phyloP scores from a whole-genome alignment of 2,888 invertebrate genomes.

The Pheosia tremula region DNA sequence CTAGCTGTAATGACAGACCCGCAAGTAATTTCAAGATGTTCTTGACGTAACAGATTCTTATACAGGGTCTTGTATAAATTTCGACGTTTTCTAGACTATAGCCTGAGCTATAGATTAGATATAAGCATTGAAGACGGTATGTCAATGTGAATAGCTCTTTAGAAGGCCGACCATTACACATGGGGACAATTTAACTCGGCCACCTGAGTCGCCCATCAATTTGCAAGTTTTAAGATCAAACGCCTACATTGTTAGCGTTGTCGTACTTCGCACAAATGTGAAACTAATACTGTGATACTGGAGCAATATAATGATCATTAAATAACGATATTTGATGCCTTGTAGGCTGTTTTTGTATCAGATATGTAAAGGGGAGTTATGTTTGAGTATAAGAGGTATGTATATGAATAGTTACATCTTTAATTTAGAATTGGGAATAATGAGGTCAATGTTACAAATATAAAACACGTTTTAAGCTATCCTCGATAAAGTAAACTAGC shows the following conservation, averaged over 20 bases:
- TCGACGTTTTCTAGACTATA: too few species aligned
- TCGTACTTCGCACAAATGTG: neutral
- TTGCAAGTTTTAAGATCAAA: conserved; percentile 2
- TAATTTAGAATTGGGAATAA: too few species aligned
- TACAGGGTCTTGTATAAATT: too few species aligned
- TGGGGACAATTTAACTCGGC: conserved; percentile 2
- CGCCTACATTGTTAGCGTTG: neutral
- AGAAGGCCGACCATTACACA: neutral
- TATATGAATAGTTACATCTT: neutral
- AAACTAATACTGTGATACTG: conserved; percentile 1
- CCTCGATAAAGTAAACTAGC: too few species aligned
- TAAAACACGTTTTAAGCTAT: too few species aligned
- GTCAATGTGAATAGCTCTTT: neutral
- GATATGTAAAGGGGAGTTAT: neutral
- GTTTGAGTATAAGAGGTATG: neutral
- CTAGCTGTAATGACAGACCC: too few species aligned
- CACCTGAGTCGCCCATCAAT: conserved; percentile 6
- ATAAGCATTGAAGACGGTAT: neutral
- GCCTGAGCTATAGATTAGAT: too few species aligned
- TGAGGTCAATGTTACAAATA: too few species aligned
- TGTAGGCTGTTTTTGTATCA: neutral
- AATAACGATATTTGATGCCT: neutral
- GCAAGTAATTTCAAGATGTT: too few species aligned
- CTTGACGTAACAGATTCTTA: too few species aligned
- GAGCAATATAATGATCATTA: neutral